Base-by-base conservation (phyloP, 35 echinoderm and acorn worm species). In the Ophiothrix spiculata region DNA sequence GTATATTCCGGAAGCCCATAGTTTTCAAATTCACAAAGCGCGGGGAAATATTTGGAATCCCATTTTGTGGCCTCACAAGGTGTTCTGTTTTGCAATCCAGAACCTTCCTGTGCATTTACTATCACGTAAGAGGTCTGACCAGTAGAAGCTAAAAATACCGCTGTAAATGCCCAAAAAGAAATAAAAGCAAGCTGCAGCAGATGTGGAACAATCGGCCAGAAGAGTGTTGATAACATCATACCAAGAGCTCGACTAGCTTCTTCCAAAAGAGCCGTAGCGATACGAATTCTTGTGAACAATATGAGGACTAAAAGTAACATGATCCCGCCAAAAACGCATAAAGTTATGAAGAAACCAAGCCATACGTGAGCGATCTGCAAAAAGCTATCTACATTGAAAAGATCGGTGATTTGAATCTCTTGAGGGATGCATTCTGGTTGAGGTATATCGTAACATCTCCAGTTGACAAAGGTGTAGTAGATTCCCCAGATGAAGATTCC, bases 161-260 rank as follows among this genome's bases (percentile, higher is more conserved):
- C 83, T 23, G 91, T 54, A 39, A 99, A 87, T 0, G 84, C 87
- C 96, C 96, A 99, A 37, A 88, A 93, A 38, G 84, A 77, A 10
- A 94, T 76, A 38, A 85, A 91, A 13, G 37, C 83, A 0, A 99
- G 25, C 42, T 86, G 93, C 4, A 99, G 56, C 25, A 91, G 0
- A 33, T 94, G 92, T n/a, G 96, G 96, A 17, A 91, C 32, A 12
- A 92, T 35, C 12, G 96, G 96, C 92, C 92, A 94, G 37, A 94
- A 81, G 1, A 99, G 83, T 54, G 96, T 92, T 46, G 77, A 90
- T 0, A 89, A 14, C 96, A 99, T 99, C 77, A 85, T 90, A 11
- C 85, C 84, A n/a, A 99, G 41, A 1, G 89, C 92, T 35, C 85
- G 40, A 60, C 96, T 99, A 32, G 91, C 89, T 56, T 94, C 88